phyloP scores from a whole-genome alignment of 53 echinoderm and acorn worm genomes.

The Antedon mediterranea region DNA sequence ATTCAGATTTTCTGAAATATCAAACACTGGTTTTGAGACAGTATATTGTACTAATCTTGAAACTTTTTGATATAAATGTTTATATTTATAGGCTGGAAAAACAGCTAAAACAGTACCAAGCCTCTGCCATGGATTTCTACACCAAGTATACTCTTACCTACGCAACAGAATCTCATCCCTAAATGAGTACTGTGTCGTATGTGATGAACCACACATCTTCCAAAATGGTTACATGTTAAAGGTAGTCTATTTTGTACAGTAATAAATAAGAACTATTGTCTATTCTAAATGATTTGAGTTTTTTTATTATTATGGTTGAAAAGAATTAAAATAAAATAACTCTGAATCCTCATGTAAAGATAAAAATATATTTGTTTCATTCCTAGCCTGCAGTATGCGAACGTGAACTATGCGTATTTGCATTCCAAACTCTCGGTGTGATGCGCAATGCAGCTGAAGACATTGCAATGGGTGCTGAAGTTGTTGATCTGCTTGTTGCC shows the following conservation, averaged over 20 bases:
- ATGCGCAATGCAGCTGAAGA: conserved; percentile 92
- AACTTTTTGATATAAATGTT: not conserved
- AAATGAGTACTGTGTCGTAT: conserved; percentile 96
- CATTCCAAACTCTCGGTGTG: conserved; percentile 87
- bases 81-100: conserved; percentile 58
- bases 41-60: too few relatives aligned
- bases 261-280: too few relatives aligned
- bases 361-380: not conserved
- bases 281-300: too few relatives aligned
- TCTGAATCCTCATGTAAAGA: too few relatives aligned
- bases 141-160: conserved; percentile 54
- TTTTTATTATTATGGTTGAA: too few relatives aligned
- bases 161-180: conserved; percentile 74
- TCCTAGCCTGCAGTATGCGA: conserved; percentile 92
- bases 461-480: conserved; percentile 91
- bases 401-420: conserved; percentile 92
- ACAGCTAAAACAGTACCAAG: conserved; percentile 62
- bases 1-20: too few relatives aligned
- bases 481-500: conserved; percentile 91
- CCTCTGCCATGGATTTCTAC: conserved; percentile 75
- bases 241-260: conserved; percentile 18
- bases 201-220: conserved; percentile 96
- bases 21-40: too few relatives aligned
- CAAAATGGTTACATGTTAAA: conserved; percentile 99
- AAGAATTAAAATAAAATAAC: too few relatives aligned